Base-by-base conservation (phyloP, 2,888 invertebrate genomes). In the Eudemis profundana region DNA sequence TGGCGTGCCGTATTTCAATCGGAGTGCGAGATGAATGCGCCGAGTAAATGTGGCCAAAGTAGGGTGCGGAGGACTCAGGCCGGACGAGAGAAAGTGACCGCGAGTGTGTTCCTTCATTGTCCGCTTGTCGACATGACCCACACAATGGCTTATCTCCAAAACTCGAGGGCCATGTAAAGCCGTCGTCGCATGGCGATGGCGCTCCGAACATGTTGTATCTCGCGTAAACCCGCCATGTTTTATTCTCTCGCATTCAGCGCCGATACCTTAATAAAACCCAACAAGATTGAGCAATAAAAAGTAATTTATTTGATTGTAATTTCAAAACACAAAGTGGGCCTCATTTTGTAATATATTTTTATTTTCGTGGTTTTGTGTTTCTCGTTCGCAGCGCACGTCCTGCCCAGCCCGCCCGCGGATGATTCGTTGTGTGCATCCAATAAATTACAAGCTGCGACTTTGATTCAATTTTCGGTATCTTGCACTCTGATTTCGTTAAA, bases 251-350 rank as follows among this genome's bases (percentile, higher is more conserved):
- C 84, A 84, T 85, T 86, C 87, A 88, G 86, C 83, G 85, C 87
- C 90, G 90, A 88, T 90, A 91, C 92, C 91, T 90, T 90, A 90
- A 91, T 91, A 92, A 91, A 91, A 91, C 82, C 89, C 89, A 91
- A 91, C 91, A 83, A 90, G 90, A 92, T 92, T 92, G 91, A 92
- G 91, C 89, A 92, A 92, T 92, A 92, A 92, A 92, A 91, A 82
- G 90, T 91, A 92, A 92, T 92, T 92, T 92, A 92, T 92, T 89
- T 89, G 90, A 91, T 90, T 91, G 92, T 92, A 90, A 91, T 92
- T 91, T 90, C 89, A 90, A 90, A 91, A 90, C 90, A 92, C 90
- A 90, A 90, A 91, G 88, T 90, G 89, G 88, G 81, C 80, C 90
- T 90, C 87, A 89, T 89, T 91, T 90, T 89, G 90, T 90, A 90